phyloP scores from a whole-genome alignment of 2,113 vertebrate genomes.

The Rhodinocichla rosea region DNA sequence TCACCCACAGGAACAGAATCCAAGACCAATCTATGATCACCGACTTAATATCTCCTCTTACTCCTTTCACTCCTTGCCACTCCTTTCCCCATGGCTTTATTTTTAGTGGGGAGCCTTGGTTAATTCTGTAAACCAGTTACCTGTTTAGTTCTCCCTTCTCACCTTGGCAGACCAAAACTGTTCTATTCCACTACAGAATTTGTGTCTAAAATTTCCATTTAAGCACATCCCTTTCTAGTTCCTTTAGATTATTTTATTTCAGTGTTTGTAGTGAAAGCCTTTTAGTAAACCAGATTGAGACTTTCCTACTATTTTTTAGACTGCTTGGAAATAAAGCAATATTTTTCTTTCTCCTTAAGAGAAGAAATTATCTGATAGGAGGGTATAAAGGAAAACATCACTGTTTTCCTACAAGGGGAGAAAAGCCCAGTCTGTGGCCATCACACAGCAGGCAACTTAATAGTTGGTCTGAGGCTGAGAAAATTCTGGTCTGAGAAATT shows the following conservation, averaged over 20 bases:
- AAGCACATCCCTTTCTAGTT: not conserved
- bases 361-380: not conserved
- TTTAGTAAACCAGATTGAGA: not conserved
- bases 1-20: not conserved
- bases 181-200: not conserved
- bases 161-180: not conserved
- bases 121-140: not conserved
- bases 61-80: not conserved
- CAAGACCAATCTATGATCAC: not conserved
- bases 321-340: not conserved
- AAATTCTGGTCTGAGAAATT: too few species aligned
- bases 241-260: not conserved
- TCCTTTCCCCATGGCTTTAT: not conserved
- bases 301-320: not conserved
- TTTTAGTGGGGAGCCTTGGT: not conserved
- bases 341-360: not conserved
- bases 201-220: not conserved
- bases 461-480: not conserved
- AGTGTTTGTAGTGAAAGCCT: not conserved
- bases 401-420: not conserved
- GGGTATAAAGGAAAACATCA: not conserved
- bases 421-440: not conserved
- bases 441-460: not conserved
- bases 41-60: not conserved
- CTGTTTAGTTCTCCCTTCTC: not conserved